Percentiles rank a stretch among this genome's conserved stretches.
These are phyloP conservation scores for Rhabdornis inornatus DNA, from an alignment of 2,113 vertebrate species.

Conservation along the genomic window DNA sequence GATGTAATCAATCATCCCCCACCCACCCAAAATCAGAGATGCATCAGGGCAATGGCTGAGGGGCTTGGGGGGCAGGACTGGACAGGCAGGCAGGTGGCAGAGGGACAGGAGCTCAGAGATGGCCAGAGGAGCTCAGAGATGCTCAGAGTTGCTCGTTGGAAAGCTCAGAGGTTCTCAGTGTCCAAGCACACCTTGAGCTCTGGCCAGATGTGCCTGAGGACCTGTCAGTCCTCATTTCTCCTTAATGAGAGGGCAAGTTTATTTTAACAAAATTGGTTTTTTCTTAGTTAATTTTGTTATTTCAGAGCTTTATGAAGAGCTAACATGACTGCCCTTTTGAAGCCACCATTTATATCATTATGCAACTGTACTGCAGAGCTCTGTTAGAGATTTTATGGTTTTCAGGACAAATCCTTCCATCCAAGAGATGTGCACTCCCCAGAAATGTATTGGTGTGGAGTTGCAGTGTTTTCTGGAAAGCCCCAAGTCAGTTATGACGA, in stretches of 20 bases:
- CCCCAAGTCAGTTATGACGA: background rate
- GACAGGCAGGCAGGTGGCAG: accelerated
- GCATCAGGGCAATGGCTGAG: background rate
- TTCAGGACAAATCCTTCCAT: background rate
- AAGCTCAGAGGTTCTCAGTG: background rate
- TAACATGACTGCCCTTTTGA: background rate
- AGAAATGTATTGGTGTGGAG: background rate
- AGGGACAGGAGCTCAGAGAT: background rate
- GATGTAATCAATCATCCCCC: too few relatives aligned
- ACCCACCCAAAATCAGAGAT: background rate
- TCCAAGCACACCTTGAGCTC: background rate
- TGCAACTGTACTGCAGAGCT: background rate
- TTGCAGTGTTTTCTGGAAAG: background rate
- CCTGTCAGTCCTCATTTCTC: background rate
- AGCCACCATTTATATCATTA: background rate
- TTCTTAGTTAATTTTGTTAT: background rate
- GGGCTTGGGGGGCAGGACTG: background rate
- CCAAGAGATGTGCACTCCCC: background rate
- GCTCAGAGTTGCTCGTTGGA: background rate
- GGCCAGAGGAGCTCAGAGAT: background rate
- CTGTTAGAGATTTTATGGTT: background rate
- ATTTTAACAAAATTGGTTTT: background rate
- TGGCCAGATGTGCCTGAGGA: background rate
- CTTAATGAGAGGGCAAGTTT: background rate
- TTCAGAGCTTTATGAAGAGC: background rate